Evolutionary conservation across 2,113 vertebrate genomes (phyloP), one percentile per base, ranked within the genome.

Genomic region (Apteryx owenii): DNA sequence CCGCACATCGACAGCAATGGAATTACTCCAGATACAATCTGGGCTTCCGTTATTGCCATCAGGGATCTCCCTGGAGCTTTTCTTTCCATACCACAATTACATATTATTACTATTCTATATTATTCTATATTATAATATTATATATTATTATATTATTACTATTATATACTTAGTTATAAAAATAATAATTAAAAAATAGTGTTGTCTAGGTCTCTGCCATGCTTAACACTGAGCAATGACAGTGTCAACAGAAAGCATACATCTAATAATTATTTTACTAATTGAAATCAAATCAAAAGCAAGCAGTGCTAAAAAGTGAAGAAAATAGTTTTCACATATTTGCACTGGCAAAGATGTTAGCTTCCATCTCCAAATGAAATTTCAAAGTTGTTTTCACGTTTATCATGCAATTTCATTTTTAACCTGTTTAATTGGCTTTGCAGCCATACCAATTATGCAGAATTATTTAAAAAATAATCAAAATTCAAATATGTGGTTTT

Each of bases 21-120:
- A 68, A 4, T 3, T 20, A 6, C 1, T 86, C 17, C 22, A 66
- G 9, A 69, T 64, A 21, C 0, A 0, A 46, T 1, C 2, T 1
- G 1, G 7, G 38, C 9, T 51, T 90, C 81, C 19, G 16, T 36
- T 65, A 40, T 54, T 48, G 25, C 12, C 7, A 78, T 15, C 38
- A 75, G 8, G 6, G 28, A 38, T 50, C 42, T 44, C 12, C 25
- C 28, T 8, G 5, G 8, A 20, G 69, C 31, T 61, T 81, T 79
- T 36, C 14, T 86, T 72, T 92, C 19, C 42, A 65, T 19, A 77
- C 38, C 11, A 81, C 3, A 54, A 19, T 46, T 72, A 12, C 44
- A 19, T 68, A 42, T 15, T 68, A 61, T n/a, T 61, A n/a, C 42
- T 70, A 72, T 10, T 73, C 38, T 54, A 40, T 73, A 40, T 38